These are phyloP conservation scores for Julus scanicus DNA, from an alignment of 2,888 invertebrate genomes.

Conservation along the genomic window DNA sequence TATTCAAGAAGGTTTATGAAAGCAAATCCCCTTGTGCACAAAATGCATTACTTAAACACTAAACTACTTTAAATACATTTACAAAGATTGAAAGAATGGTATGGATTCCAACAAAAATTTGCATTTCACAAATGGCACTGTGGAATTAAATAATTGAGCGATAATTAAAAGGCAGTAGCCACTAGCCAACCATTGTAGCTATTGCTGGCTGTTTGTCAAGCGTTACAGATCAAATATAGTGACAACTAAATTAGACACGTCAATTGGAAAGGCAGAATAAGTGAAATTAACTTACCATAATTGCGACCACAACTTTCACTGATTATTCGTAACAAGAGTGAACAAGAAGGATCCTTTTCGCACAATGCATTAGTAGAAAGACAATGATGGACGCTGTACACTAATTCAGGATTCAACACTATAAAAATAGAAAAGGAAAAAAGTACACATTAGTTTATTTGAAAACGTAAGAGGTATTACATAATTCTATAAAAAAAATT, in stretches of 20 bases:
- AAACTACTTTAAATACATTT: too few relatives aligned
- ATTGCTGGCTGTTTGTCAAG: background rate
- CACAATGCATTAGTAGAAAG: slow-evolving; percentile 52
- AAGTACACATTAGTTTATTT: background rate
- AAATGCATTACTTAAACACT: too few relatives aligned
- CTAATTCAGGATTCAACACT: slow-evolving; percentile 50
- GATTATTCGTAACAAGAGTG: slow-evolving; percentile 23
- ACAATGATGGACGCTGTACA: slow-evolving; percentile 52
- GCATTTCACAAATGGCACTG: too few relatives aligned
- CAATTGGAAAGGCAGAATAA: background rate
- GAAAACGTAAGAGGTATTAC: background rate
- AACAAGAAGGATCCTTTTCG: slow-evolving; percentile 51
- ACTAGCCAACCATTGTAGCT: too few relatives aligned
- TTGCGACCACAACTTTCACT: slow-evolving; percentile 52
- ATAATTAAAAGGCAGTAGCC: too few relatives aligned
- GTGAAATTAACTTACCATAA: slow-evolving; percentile 47
- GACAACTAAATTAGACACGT: background rate
- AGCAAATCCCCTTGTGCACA: too few relatives aligned
- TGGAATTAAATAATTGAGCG: too few relatives aligned
- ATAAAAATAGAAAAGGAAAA: slow-evolving; percentile 21
- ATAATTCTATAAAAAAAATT: too few relatives aligned
- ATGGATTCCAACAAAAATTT: too few relatives aligned
- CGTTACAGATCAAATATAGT: background rate
- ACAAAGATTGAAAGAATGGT: too few relatives aligned
- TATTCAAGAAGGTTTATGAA: too few relatives aligned